Conservation (phyloP, 2,888 invertebrate species). For the Cinara cedri region DNA sequence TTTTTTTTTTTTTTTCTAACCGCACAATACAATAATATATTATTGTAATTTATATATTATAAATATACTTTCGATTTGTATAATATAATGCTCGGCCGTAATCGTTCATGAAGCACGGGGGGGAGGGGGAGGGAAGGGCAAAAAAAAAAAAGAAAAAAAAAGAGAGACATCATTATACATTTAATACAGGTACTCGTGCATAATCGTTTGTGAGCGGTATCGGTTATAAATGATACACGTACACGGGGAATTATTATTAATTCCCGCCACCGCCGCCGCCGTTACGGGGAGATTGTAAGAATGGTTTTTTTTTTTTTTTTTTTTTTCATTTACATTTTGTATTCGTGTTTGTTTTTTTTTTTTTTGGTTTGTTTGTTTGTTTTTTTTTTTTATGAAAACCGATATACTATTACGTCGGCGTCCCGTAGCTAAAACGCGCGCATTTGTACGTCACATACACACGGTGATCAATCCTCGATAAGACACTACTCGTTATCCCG, state of each 20-base stretch:
- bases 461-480: too few relatives aligned
- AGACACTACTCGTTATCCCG: too few relatives aligned
- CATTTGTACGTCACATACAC: too few relatives aligned
- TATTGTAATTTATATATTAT: background rate
- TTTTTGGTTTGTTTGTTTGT: background rate
- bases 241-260: background rate
- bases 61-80: background rate
- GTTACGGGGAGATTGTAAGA: background rate
- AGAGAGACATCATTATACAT: slow-evolving; percentile 25
- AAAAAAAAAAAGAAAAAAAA: background rate
- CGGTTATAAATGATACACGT: background rate
- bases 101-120: slow-evolving; percentile 17
- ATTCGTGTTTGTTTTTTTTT: background rate
- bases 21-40: background rate
- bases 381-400: background rate
- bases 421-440: background rate
- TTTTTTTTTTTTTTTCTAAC: slow-evolving; percentile 20
- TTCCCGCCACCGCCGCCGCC: background rate
- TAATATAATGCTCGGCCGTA: too few relatives aligned
- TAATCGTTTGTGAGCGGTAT: background rate
- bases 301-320: background rate
- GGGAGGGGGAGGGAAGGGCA: too few relatives aligned
- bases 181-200: background rate
- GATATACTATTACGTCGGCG: background rate
- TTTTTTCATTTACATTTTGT: background rate